Base-by-base conservation (phyloP, 2,888 invertebrate genomes). In the Lepidochrysops patricia region DNA sequence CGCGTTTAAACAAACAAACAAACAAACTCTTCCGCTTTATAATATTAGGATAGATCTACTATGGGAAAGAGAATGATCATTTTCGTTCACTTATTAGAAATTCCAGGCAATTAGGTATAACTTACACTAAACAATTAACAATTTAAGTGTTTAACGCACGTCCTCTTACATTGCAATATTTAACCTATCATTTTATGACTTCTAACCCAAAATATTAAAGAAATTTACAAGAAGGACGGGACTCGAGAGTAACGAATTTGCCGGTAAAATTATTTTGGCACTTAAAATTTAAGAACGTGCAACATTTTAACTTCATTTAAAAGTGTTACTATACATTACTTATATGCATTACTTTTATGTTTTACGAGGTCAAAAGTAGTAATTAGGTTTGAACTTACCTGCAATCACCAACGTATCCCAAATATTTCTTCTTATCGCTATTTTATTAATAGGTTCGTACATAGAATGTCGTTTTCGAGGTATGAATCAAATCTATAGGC, bases 221-320 rank as follows among this genome's bases (percentile, higher is more conserved):
- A 43, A 43, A 43, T 43, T 43, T 43, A 19, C 43, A 43, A 43
- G 52, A 1, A 26, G 27, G 27, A 27, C 13, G 26, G 50, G 27
- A 52, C 27, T 52, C 13, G 26, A 27, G 27, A 52, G 50, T 52
- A 54, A 32, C 12, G 32, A 54, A 54, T 32, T 43, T 19, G 43
- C 19, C 12, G 12, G 43, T 43, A 43, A 43, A 43, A 43, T 32
- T 19, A 54, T 54, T 54, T 54, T 32, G 29, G 32, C 32, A 54
- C 54, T 54, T 54, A 32, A 54, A 27, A 32, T 54, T 27, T 52
- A 52, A 54, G 54, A 29, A 19, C 19, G 54, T 12, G 54, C 54
- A 54, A 54, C 32, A 54, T 32, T 54, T 54, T 54, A 54, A 54
- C 54, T 32, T 19, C 29, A 54, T 54, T 54, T 32, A 54, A 54